phyloP scores from a whole-genome alignment of 30 jellyfish, hydroid and myxozoan genomes.

The Kudoa iwatai region DNA sequence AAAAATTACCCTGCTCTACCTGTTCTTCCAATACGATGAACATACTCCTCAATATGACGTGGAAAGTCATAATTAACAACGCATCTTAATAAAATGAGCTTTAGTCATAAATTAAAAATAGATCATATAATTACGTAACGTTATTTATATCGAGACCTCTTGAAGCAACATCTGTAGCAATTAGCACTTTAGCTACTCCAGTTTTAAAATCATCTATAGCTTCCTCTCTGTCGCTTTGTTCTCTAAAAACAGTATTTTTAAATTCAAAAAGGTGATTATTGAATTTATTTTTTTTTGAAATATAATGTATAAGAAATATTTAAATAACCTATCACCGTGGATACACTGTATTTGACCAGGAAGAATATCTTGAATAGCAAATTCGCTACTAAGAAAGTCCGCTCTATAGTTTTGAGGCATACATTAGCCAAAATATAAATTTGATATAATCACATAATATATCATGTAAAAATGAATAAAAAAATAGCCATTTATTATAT shows the following conservation, averaged over 20 bases:
- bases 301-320: neutral
- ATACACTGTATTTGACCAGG: conserved; percentile 40
- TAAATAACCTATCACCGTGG: conserved; percentile 37
- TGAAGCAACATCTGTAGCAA: conserved; percentile 95
- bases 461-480: too few species aligned
- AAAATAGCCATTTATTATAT: too few species aligned
- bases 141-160: conserved; percentile 77
- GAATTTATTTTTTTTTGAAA: neutral
- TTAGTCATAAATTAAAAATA: neutral
- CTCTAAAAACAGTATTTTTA: conserved; percentile 4
- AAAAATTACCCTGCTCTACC: conserved; percentile 71
- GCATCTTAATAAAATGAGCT: conserved; percentile 6
- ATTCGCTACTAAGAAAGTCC: conserved; percentile 32
- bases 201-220: conserved; percentile 45
- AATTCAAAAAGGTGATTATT: neutral
- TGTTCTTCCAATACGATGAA: conserved; percentile 78
- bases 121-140: conserved; percentile 17
- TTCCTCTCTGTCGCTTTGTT: conserved; percentile 54
- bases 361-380: conserved; percentile 15
- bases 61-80: conserved; percentile 68
- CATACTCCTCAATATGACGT: conserved; percentile 64
- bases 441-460: too few species aligned
- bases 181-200: conserved; percentile 57
- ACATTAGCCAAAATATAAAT: too few species aligned
- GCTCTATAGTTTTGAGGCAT: conserved; percentile 5